phyloP scores from a whole-genome alignment of 2,113 vertebrate species.

The Colius striatus region DNA sequence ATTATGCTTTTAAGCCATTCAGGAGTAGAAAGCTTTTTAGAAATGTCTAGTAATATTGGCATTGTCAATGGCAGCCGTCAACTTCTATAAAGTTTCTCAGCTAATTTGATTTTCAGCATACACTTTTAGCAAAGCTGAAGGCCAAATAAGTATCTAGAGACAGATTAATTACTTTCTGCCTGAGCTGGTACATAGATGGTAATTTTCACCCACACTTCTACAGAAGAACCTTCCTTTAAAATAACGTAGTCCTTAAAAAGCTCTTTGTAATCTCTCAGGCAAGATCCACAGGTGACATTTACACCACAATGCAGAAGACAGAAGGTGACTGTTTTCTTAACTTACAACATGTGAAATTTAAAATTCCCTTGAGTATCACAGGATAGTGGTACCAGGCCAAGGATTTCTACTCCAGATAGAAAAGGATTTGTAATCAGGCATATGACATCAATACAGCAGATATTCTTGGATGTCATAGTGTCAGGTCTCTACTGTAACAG shows the following conservation, averaged over 20 bases:
- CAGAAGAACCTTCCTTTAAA: not conserved
- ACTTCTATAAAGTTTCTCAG: not conserved
- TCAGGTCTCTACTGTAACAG: not conserved
- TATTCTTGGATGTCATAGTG: not conserved
- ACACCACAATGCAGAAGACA: not conserved
- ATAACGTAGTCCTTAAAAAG: not conserved
- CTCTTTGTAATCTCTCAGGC: not conserved
- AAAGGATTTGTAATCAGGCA: not conserved
- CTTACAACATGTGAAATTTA: not conserved
- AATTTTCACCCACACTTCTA: not conserved
- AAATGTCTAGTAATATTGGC: not conserved
- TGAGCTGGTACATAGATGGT: not conserved
- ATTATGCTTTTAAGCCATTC: not conserved
- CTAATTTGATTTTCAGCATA: not conserved
- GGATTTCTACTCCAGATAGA: not conserved
- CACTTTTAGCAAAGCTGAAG: not conserved
- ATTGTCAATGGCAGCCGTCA: not conserved
- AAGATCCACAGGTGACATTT: not conserved
- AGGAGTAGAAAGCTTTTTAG: not conserved
- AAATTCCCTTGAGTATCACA: not conserved
- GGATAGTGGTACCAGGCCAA: not conserved
- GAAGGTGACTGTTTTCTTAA: not conserved
- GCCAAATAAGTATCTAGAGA: not conserved
- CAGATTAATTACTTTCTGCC: not conserved
- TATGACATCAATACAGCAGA: not conserved